Percentiles rank a stretch among this genome's conserved stretches.
These are phyloP conservation scores for Aplysia californica DNA, from an alignment of 1,140 invertebrate species.

Conservation along the genomic window DNA sequence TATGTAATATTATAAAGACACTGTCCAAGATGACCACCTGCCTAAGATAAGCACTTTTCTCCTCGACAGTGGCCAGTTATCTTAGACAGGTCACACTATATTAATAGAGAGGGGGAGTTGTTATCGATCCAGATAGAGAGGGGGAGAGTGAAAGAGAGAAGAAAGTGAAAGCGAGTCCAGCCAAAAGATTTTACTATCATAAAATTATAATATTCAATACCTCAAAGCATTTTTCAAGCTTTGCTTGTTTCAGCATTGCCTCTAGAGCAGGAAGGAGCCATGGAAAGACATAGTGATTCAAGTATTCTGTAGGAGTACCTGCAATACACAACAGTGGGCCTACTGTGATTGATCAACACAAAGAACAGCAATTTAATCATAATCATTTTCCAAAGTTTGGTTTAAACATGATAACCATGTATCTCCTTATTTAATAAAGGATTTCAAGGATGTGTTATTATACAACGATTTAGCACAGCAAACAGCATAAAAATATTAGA, in stretches of 20 bases:
- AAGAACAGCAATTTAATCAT: neutral
- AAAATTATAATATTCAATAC: no score
- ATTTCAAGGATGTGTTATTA: neutral
- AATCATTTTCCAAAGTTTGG: neutral
- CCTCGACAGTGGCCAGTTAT: no score
- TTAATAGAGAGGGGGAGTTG: no score
- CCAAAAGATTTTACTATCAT: no score
- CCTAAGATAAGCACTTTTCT: no score
- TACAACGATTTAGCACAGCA: conserved; percentile 33
- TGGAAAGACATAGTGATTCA: conserved; percentile 66
- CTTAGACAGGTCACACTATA: no score
- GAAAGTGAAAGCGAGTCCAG: no score
- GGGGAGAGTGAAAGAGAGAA: no score
- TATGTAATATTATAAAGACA: no score
- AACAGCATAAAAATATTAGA: neutral
- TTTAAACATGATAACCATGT: neutral
- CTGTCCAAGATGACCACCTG: no score
- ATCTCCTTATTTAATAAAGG: neutral
- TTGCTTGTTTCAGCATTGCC: conserved; percentile 65
- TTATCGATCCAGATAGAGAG: no score
- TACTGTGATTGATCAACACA: no score
- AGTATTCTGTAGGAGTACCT: conserved; percentile 64
- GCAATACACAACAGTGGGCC: neutral
- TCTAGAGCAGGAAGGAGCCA: conserved; percentile 63
- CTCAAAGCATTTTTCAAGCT: conserved; percentile 66